Percentiles rank a stretch among this genome's conserved stretches.
These are phyloP conservation scores for Apogon talboti DNA, from an alignment of 2,797 vertebrate genomes.

Conservation along the genomic window DNA sequence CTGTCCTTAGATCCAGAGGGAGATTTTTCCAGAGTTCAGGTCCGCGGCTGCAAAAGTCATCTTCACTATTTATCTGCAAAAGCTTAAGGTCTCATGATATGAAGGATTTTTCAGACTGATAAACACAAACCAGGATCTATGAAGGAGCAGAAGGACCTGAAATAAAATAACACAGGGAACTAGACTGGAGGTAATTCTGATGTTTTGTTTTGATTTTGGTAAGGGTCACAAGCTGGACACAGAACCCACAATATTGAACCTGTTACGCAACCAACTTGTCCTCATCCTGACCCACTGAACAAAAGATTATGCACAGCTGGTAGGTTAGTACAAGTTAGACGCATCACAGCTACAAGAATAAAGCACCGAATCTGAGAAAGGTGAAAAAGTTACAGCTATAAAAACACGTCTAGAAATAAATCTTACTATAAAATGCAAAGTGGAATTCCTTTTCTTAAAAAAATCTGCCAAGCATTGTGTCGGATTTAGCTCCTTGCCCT, in stretches of 20 bases:
- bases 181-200: not conserved
- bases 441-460: not conserved
- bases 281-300: not conserved
- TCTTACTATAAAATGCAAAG: not conserved
- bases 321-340: not conserved
- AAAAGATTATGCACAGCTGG: not conserved
- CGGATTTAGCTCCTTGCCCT: slow-evolving; percentile 16
- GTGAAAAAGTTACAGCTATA: slow-evolving; percentile 14
- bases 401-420: slow-evolving; percentile 5
- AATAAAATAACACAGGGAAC: not conserved
- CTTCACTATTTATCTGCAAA: slow-evolving; percentile 5
- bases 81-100: slow-evolving; percentile 14
- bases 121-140: slow-evolving; percentile 25
- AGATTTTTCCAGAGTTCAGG: slow-evolving; percentile 60
- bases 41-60: slow-evolving; percentile 22
- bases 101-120: slow-evolving; percentile 1
- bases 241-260: slow-evolving; percentile 3
- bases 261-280: not conserved
- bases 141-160: not conserved
- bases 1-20: slow-evolving; percentile 50
- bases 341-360: not conserved
- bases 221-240: not conserved
- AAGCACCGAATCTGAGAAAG: not conserved
- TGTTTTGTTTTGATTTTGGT: slow-evolving; percentile 17
- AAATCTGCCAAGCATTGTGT: slow-evolving; percentile 21